phyloP scores from a whole-genome alignment of 2,888 invertebrate genomes.

The Fissipunctia ypsillon region DNA sequence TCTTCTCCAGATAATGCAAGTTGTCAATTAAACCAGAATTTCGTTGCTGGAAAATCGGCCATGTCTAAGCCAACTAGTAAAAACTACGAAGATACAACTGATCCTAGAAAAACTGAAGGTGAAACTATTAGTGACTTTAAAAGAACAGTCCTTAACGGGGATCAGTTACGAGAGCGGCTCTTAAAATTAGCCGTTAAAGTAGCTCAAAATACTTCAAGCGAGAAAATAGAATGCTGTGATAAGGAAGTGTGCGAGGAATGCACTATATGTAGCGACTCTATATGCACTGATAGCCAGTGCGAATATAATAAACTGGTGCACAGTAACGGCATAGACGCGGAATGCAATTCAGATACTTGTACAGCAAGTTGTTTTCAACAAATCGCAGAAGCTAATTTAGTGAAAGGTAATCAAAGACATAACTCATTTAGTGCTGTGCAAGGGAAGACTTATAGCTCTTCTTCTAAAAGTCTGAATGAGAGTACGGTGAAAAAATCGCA shows the following conservation, averaged over 20 bases:
- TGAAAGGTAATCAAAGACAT: constrained; percentile 85
- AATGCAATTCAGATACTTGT: constrained; percentile 86
- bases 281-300: constrained; percentile 89
- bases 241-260: constrained; percentile 89
- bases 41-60: constrained; percentile 78
- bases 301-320: constrained; percentile 88
- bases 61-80: constrained; percentile 75
- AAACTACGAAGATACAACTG: constrained; percentile 75
- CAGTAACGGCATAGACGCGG: constrained; percentile 84
- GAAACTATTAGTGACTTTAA: constrained; percentile 86
- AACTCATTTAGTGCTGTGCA: constrained; percentile 88
- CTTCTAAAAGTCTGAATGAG: constrained; percentile 78
- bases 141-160: constrained; percentile 91
- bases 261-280: constrained; percentile 88
- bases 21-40: constrained; percentile 89
- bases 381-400: constrained; percentile 77
- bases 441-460: constrained; percentile 81
- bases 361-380: constrained; percentile 85
- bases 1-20: constrained; percentile 91
- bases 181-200: constrained; percentile 91
- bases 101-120: constrained; percentile 75
- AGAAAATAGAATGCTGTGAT: constrained; percentile 89
- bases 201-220: constrained; percentile 83
- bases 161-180: constrained; percentile 92
- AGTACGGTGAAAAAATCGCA: constrained; percentile 87